Evolutionary conservation across 1,140 invertebrate genomes (phyloP), one percentile per base, ranked within the genome.

Genomic region (Himalopsyche phryganea): DNA sequence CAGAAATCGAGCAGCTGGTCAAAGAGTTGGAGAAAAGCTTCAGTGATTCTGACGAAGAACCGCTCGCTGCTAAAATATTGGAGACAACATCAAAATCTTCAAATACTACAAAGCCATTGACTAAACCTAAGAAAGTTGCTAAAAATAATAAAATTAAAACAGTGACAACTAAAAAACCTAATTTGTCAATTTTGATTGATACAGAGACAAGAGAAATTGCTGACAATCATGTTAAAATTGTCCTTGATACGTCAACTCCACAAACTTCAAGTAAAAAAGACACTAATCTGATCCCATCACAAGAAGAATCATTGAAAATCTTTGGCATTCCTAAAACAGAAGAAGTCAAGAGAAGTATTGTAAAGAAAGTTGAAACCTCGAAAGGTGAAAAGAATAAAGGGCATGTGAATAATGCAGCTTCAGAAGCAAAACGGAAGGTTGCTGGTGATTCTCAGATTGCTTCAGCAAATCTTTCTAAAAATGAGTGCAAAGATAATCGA

Each of bases 21-120:
- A n/a, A n/a, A n/a, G n/a, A 35, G n/a, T 7, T 71, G 15, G 72
- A 74, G 45, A 71, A 71, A 63, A 77, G 69, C 61, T 82, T 81
- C 46, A 81, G 77, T 65, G 81, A 82, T 66, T 82, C 81, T 11
- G 81, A 82, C 66, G 81, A 82, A 63, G 81, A 82, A 66, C 80
- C 80, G 14, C 55, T 82, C 44, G 76, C 76, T 35, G 70, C 70
- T 11, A 81, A 81, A 66, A 65, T 80, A 54, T 71, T 64, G 11
- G 62, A 69, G 50, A 59, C 40, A 23, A n/a, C 13, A 14, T 9
- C 40, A 42, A 42, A 14, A 42, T 14, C 40, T 6, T 14, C 40
- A 9, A 6, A 14, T 42, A 42, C 9, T 11, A 6, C 14, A 42
- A 42, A 42, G 15, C 33, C n/a, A n/a, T 11, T 7, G n/a, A 35